These are phyloP conservation scores for Halictus ligatus DNA, from an alignment of 2,888 invertebrate genomes.

Conservation along the genomic window DNA sequence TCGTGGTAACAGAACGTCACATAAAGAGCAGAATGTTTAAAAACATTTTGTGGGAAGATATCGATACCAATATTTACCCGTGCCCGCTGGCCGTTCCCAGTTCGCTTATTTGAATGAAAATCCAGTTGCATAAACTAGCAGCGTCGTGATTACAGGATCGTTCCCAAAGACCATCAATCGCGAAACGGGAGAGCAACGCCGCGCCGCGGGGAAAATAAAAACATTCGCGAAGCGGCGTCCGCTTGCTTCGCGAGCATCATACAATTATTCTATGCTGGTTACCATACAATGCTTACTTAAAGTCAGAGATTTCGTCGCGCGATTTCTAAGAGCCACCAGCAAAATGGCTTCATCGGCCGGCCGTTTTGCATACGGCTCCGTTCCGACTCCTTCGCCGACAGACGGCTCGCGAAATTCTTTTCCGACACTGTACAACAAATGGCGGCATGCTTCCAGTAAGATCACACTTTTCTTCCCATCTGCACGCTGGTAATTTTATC, in stretches of 20 bases:
- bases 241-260: conserved; percentile 41
- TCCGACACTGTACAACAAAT: background rate
- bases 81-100: background rate
- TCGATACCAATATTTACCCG: background rate
- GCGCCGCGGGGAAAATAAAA: conserved; percentile 42
- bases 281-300: conserved; percentile 70
- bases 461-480: too few species aligned
- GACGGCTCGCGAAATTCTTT: background rate
- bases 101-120: background rate
- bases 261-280: conserved; percentile 65
- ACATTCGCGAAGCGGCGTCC: conserved; percentile 31
- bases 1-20: background rate
- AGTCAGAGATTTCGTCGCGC: conserved; percentile 67
- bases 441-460: background rate
- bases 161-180: conserved; percentile 3
- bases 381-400: conserved; percentile 30
- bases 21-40: background rate
- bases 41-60: background rate
- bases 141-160: background rate
- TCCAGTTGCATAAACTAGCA: conserved; percentile 7
- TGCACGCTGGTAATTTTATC: background rate
- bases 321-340: conserved; percentile 62
- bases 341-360: conserved; percentile 68
- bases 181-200: background rate
- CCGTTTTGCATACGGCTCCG: conserved; percentile 56